Evolutionary conservation across 2,888 invertebrate genomes (phyloP).

Genomic region (Lithosia quadra): DNA sequence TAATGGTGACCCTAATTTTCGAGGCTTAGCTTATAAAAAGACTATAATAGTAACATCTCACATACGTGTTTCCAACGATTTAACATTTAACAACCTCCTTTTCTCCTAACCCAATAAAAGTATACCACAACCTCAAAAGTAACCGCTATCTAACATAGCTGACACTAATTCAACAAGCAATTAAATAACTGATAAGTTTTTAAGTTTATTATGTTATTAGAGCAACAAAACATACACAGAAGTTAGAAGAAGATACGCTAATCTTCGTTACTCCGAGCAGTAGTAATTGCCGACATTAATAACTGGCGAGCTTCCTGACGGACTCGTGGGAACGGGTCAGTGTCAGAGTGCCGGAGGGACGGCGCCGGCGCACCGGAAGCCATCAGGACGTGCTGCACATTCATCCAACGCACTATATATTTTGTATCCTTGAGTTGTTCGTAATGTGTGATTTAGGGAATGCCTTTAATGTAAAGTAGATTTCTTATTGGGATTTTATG

Average conservation of each 20-base stretch:
- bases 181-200: not conserved
- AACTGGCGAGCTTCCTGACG: constrained; percentile 36
- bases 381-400: constrained; percentile 65
- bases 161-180: not conserved
- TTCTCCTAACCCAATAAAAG: not conserved
- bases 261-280: constrained; percentile 26
- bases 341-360: constrained; percentile 56
- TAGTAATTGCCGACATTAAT: constrained; percentile 41
- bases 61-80: not conserved
- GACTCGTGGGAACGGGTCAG: constrained; percentile 72
- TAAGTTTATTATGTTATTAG: not conserved
- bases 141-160: not conserved
- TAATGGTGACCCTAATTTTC: too few species aligned
- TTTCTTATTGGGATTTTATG: not conserved
- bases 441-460: constrained; percentile 24
- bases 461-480: constrained; percentile 18
- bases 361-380: constrained; percentile 70
- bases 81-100: not conserved
- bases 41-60: too few species aligned
- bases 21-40: too few species aligned
- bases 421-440: constrained; percentile 41
- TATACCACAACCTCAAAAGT: not conserved
- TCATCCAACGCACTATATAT: constrained; percentile 40
- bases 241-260: constrained; percentile 13
- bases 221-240: not conserved